These are phyloP conservation scores for Cercopithecus mona DNA, from an alignment of 2,113 vertebrate genomes.

Conservation along the genomic window DNA sequence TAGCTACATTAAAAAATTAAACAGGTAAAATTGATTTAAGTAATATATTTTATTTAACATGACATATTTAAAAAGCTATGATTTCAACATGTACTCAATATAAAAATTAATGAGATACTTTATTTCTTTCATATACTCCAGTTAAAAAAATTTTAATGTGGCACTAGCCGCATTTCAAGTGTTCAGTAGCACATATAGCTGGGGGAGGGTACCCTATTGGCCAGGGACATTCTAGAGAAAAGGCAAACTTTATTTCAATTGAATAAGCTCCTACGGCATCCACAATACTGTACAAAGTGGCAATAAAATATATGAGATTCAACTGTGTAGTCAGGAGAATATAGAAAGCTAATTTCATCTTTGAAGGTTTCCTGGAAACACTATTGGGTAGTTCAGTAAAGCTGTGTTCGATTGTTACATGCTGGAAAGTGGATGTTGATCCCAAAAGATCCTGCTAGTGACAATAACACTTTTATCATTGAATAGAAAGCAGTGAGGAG, in stretches of 20 bases:
- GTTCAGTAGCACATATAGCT: background rate
- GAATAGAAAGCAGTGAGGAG: background rate
- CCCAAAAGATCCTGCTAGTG: background rate
- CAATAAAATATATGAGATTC: constrained; percentile 7
- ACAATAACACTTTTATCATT: background rate
- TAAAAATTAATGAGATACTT: background rate
- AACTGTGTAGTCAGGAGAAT: background rate
- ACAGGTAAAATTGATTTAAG: background rate
- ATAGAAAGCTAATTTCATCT: constrained; percentile 19
- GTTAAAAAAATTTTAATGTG: background rate
- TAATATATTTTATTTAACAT: background rate
- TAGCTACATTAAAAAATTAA: background rate
- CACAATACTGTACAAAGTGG: background rate
- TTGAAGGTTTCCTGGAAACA: background rate
- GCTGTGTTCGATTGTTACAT: background rate
- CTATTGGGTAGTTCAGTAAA: background rate
- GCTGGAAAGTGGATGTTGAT: background rate
- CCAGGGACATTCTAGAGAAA: background rate
- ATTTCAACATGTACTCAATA: background rate
- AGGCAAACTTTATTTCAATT: background rate
- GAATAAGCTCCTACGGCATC: background rate
- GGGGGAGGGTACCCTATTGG: background rate
- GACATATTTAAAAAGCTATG: background rate
- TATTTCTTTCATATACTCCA: background rate
- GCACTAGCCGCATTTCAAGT: background rate